Evolutionary conservation across 2,888 invertebrate genomes (phyloP), one percentile per base, ranked within the genome.

Genomic region (Petrophora chlorosata): DNA sequence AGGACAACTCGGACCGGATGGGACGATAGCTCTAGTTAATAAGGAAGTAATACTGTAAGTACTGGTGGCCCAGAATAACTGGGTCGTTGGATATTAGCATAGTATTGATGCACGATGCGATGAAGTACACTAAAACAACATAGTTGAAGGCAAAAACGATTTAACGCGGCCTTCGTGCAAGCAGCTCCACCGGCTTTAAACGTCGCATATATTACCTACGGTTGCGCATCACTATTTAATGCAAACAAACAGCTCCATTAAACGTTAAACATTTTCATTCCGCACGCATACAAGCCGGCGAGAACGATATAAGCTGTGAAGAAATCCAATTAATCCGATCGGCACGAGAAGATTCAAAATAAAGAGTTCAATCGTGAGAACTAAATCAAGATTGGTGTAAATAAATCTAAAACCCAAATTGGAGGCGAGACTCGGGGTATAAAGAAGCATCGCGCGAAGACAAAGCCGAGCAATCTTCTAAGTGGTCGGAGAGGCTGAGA

Each of bases 381-480:
- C 57, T 61, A 56, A 69, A 65, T 65, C 59, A 47, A 51, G 55
- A 52, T 64, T 59, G 57, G 49, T 65, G 60, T 70, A 70, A 69
- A 69, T 73, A 72, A 72, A 80, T 72, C 67, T 72, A 67, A 79
- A 78, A 73, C 58, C 65, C 61, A 81, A 79, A 81, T 81, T 78
- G 68, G 69, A 73, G 72, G 69, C 73, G 70, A 76, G 70, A 73
- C 63, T 63, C 63, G 45, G 56, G 65, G 66, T 74, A 78, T 74
- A 82, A 80, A 81, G 79, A 82, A 79, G 76, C 79, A 74, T 79
- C 74, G 73, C 67, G 72, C 63, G 71, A 79, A 82, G 82, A 86
- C 83, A 85, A 84, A 80, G 80, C 74, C 74, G 69, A 75, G 81
- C 83, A 87, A 88, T 88, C 82, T 85, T 82, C 82, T 86, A 87